Percentiles rank a stretch among this genome's conserved stretches.
These are phyloP conservation scores for Actias luna DNA, from an alignment of 2,888 invertebrate genomes.

Conservation along the genomic window DNA sequence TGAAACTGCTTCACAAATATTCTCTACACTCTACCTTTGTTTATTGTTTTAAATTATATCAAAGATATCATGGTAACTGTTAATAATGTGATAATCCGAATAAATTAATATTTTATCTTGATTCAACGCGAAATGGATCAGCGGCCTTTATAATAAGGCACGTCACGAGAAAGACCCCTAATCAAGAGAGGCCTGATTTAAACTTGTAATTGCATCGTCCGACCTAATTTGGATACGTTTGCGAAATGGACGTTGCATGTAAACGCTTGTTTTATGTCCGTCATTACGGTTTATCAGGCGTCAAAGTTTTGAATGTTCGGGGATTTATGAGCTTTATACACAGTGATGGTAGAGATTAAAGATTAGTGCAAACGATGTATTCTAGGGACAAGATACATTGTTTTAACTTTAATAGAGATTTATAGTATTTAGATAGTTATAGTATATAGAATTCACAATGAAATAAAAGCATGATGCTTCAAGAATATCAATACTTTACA, in stretches of 20 bases:
- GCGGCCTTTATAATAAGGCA: constrained; percentile 53
- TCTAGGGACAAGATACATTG: background rate
- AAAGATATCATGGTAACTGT: background rate
- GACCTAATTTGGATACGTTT: constrained; percentile 41
- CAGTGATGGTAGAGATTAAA: background rate
- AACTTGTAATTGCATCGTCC: constrained; percentile 54
- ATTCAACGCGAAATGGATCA: constrained; percentile 29
- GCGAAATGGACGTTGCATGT: constrained; percentile 59
- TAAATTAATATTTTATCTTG: background rate
- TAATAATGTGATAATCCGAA: background rate
- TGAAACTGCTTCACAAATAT: too few relatives aligned
- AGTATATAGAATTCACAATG: too few relatives aligned
- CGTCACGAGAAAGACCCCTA: constrained; percentile 35
- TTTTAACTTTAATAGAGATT: background rate
- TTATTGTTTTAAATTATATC: too few relatives aligned
- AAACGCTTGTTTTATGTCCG: constrained; percentile 53
- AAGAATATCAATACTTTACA: background rate
- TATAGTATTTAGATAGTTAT: too few relatives aligned
- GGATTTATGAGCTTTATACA: background rate
- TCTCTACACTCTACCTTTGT: too few relatives aligned
- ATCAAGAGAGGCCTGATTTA: constrained; percentile 30
- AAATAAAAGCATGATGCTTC: too few relatives aligned
- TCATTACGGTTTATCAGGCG: constrained; percentile 9
- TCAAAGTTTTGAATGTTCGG: background rate
- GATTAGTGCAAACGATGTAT: background rate